Evolutionary conservation across 2,888 invertebrate genomes (phyloP), one percentile per base, ranked within the genome.

Genomic region (Marronus borbonicus): DNA sequence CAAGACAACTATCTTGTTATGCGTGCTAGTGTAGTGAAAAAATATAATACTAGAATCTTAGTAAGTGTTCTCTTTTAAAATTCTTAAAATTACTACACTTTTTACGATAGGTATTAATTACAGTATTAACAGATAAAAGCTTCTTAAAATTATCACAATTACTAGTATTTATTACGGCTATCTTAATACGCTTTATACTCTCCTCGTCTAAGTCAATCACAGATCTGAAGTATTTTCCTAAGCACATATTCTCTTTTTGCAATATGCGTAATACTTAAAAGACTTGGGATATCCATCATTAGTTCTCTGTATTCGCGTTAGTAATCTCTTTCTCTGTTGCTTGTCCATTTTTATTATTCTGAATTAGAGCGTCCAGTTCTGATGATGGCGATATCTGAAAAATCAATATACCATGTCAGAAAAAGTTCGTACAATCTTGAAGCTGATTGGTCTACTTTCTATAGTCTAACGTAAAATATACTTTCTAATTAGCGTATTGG

Each of bases 351-450:
- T 64, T 64, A 31, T 64, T 64, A n/a, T 79, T 52, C 79, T 90
- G 91, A 80, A 92, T 91, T 76, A 93, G 89, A 60, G 90, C 89
- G 84, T 93, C 92, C 77, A 91, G 87, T 84, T 93, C 92, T 44
- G 91, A 90, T 1, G 91, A 90, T 75, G 92, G 92, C 49, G 91
- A 89, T 3, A 92, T 88, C 87, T 88, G 85, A 80, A 80, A 90
- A 65, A 81, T 65, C 28, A 64, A 64, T 12, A 64, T 14, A 31
- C 31, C 28, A 12, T 64, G 31, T 64, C 5, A 31, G 14, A 5
- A 28, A 28, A 66, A 49, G 49, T 49, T 20, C 17, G 20, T 20
- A 49, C 24, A 49, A 8, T 49, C 12, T 68, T 12, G 14, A 64
- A n/a, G 49, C 12, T 49, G 24, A 49, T 49, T 68, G 31, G 44